phyloP scores from a whole-genome alignment of 2,797 vertebrate genomes.

The Anabas testudineus region DNA sequence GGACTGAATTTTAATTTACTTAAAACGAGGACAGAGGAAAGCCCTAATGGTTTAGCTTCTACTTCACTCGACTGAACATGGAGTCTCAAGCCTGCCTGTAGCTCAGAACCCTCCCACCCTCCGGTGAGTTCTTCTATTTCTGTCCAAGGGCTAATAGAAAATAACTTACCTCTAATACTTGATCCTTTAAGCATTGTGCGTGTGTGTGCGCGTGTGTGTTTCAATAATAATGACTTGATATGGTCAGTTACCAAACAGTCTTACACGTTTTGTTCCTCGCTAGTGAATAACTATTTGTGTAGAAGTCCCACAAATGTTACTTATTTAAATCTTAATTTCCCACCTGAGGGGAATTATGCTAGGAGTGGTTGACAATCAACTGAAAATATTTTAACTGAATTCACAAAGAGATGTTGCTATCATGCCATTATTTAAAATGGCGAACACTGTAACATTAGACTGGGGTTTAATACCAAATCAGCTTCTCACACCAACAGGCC shows the following conservation, averaged over 20 bases:
- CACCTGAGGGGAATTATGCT: conserved; percentile 66
- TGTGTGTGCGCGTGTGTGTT: conserved; percentile 19
- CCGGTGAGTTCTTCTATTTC: conserved; percentile 73
- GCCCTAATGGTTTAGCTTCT: conserved; percentile 65
- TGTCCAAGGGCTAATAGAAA: conserved; percentile 79
- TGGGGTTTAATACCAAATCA: conserved; percentile 64
- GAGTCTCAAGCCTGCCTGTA: conserved; percentile 62
- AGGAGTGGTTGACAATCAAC: conserved; percentile 89
- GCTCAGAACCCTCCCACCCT: conserved; percentile 54
- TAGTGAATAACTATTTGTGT: conserved; percentile 58
- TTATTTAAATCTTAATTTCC: conserved; percentile 77
- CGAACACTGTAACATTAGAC: conserved; percentile 55
- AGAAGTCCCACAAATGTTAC: conserved; percentile 67
- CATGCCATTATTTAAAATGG: conserved; percentile 78
- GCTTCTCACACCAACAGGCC: conserved; percentile 72
- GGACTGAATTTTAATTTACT: conserved; percentile 52
- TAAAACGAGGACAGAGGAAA: conserved; percentile 69
- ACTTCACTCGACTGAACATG: conserved; percentile 41
- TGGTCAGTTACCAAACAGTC: conserved; percentile 77
- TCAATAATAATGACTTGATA: conserved; percentile 42
- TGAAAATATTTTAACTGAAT: conserved; percentile 71
- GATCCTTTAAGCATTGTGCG: conserved; percentile 68
- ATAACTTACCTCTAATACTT: conserved; percentile 81
- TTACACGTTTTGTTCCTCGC: conserved; percentile 69
- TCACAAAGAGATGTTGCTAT: conserved; percentile 66